Percentiles rank a stretch among this genome's conserved stretches.
Evolutionary conservation across 2,797 vertebrate species (phyloP).

Genomic region (Schizopygopsis malacanthus): DNA sequence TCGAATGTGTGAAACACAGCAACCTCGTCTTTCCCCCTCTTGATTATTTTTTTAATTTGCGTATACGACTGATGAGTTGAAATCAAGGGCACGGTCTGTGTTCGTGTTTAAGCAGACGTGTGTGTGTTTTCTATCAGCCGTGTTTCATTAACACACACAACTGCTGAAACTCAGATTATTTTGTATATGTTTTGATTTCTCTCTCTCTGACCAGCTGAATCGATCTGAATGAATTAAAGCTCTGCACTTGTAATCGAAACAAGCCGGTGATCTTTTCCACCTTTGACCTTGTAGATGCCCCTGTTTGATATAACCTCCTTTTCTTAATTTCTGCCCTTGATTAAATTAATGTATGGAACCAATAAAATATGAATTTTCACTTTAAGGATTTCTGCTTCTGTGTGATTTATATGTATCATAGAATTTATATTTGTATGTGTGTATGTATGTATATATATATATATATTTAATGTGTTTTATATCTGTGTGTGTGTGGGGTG

Average conservation of each 20-base stretch:
- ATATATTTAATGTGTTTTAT: no score
- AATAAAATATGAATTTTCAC: conserved; percentile 89
- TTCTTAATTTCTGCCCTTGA: conserved; percentile 89
- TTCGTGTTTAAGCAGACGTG: not conserved
- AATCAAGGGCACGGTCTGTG: conserved; percentile 41
- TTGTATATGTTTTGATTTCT: conserved; percentile 14
- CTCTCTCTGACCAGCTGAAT: conserved; percentile 34
- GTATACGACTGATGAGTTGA: conserved; percentile 27
- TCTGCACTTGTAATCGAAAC: conserved; percentile 61
- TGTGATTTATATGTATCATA: not conserved
- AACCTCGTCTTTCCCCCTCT: conserved; percentile 70
- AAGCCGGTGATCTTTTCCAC: conserved; percentile 64
- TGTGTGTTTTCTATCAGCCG: not conserved
- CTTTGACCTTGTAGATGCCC: conserved; percentile 73
- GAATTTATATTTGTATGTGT: not conserved
- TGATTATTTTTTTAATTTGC: conserved; percentile 74
- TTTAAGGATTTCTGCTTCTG: conserved; percentile 69
- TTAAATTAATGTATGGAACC: conserved; percentile 93
- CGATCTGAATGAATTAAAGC: conserved; percentile 41
- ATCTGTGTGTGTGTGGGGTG: no score
- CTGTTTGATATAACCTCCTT: conserved; percentile 78
- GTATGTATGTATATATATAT: no score
- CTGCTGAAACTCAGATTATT: conserved; percentile 17
- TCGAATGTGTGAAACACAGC: conserved; percentile 82
- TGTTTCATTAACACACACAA: conserved; percentile 6